phyloP scores from a whole-genome alignment of 2,113 vertebrate genomes.

The Sorex fumeus region DNA sequence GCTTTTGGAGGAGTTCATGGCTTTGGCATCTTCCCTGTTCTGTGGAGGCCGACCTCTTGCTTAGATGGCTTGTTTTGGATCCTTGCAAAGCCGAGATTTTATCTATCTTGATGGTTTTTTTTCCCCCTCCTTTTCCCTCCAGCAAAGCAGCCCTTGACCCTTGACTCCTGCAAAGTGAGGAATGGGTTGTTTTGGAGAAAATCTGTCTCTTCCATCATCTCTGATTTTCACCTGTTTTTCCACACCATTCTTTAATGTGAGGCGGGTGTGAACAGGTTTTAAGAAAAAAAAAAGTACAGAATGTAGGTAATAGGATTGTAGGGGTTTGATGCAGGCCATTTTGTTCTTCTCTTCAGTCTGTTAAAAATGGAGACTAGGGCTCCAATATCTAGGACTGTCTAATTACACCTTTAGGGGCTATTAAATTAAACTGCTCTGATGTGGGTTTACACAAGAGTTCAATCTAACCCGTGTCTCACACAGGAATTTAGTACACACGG shows the following conservation, averaged over 20 bases:
- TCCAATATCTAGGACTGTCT: slow-evolving; percentile 3
- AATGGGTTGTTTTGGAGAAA: slow-evolving; percentile 7
- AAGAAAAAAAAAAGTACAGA: not conserved
- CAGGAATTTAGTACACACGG: not conserved
- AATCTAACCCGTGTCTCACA: slow-evolving; percentile 6
- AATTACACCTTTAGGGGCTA: not conserved
- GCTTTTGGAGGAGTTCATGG: not conserved
- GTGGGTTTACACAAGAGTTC: not conserved
- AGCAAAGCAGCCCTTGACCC: not conserved
- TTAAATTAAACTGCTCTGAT: not conserved
- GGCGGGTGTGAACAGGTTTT: slow-evolving; percentile 11
- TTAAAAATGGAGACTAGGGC: not conserved
- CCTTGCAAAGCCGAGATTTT: not conserved
- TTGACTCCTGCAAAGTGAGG: not conserved
- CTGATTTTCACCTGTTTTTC: not conserved
- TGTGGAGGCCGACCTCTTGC: not conserved
- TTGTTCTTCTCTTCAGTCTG: not conserved
- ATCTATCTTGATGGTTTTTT: not conserved
- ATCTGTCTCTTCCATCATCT: not conserved
- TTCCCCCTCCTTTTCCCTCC: not conserved
- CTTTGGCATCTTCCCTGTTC: not conserved
- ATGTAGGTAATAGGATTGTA: not conserved
- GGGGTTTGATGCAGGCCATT: not conserved
- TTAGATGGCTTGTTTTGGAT: not conserved
- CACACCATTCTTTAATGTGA: not conserved